Evolutionary conservation across 2,113 vertebrate genomes (phyloP).

Genomic region (Rana temporaria): DNA sequence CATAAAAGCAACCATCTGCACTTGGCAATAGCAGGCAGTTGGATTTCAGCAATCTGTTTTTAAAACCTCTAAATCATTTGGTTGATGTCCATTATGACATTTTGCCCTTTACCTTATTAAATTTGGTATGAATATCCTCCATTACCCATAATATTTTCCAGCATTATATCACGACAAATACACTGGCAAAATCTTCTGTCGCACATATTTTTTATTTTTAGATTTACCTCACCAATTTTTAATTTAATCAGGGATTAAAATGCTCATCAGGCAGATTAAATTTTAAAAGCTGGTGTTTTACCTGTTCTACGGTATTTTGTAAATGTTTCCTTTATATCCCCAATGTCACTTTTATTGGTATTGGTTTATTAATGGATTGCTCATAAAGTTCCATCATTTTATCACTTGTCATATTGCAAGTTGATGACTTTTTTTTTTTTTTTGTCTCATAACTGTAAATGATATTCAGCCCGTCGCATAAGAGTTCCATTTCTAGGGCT

Average conservation of each 20-base stretch:
- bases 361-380: not conserved
- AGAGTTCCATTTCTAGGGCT: conserved; percentile 5
- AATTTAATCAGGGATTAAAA: conserved; percentile 20
- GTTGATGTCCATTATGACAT: too few relatives aligned
- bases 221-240: conserved; percentile 8
- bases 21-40: too few relatives aligned
- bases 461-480: not conserved
- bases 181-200: too few relatives aligned
- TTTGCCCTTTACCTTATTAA: too few relatives aligned
- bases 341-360: not conserved
- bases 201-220: not conserved
- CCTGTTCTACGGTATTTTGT: not conserved
- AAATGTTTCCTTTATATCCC: not conserved
- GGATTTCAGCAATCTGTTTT: too few relatives aligned
- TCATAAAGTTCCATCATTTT: not conserved
- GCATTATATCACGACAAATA: too few relatives aligned
- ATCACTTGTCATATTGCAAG: conserved; percentile 1
- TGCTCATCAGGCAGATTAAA: not conserved
- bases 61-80: too few relatives aligned
- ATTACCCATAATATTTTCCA: too few relatives aligned
- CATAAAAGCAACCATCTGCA: too few relatives aligned
- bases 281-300: not conserved
- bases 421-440: not conserved
- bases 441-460: not conserved
- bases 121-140: too few relatives aligned